A percentile compares a stretch with the other conserved stretches of the same genome.
Conservation (phyloP, 2,888 invertebrate species). For the Aspidiotus rigidus region DNA sequence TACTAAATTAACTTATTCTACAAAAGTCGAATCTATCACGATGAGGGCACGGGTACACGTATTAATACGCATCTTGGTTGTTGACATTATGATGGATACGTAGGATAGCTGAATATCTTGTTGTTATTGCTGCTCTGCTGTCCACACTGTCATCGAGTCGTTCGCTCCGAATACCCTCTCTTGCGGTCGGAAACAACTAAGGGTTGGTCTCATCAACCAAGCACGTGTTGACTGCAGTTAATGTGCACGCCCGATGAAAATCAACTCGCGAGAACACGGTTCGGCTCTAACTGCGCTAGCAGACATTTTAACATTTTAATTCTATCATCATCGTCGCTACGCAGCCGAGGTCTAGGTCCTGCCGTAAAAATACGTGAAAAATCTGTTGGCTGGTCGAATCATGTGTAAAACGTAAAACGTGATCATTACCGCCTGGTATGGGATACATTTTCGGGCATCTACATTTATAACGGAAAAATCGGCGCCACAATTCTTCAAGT, state of each 20-base stretch:
- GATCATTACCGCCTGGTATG: background rate
- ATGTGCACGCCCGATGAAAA: background rate
- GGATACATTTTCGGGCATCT: background rate
- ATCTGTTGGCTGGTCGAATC: background rate
- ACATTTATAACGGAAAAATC: background rate
- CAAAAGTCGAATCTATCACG: background rate
- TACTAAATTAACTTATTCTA: background rate
- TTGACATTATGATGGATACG: constrained; percentile 16
- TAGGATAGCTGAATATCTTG: background rate
- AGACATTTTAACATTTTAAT: background rate
- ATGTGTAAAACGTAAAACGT: background rate
- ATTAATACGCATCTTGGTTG: background rate
- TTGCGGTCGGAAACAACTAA: background rate
- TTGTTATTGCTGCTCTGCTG: background rate
- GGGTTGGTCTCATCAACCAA: too few relatives aligned
- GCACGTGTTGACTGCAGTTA: too few relatives aligned
- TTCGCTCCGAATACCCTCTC: background rate
- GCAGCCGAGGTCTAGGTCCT: background rate
- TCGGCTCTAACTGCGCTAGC: too few relatives aligned
- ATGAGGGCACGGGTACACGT: background rate
- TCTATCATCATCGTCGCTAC: background rate
- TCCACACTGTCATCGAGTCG: background rate
- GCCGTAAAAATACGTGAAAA: constrained; percentile 3
- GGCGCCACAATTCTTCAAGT: constrained; percentile 15
- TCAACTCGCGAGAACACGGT: background rate